Base-by-base conservation (phyloP, 2,113 vertebrate species). In the Cololabis saira region DNA sequence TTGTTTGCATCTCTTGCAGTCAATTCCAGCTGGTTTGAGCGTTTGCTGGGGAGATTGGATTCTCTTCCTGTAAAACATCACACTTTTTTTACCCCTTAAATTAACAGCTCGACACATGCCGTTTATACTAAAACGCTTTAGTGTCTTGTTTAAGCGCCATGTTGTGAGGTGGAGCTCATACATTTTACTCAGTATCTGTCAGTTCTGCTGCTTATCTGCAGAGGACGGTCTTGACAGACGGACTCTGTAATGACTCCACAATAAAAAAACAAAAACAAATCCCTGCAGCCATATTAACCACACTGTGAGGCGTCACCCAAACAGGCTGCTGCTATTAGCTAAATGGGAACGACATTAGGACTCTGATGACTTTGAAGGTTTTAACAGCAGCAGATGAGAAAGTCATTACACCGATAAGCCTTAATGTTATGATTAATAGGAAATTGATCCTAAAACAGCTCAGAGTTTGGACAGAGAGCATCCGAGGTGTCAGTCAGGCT, bases 1-100 rank as follows among this genome's bases (percentile, higher is more conserved):
- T 44, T 55, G 62, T 56, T 79, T 81, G 48, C 45, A 49, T 73
- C 51, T 58, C 47, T 43, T 63, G 65, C 21, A 16, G 0, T 71
- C n/a, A 45, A 70, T 63, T 71, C 21, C 47, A 30, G 41, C 58
- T 30, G 49, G 19, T 51, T 37, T 51, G 24, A 47, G 8, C 27
- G 27, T 64, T 67, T 61, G 16, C 17, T 15, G 2, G 16, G n/a
- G 10, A 54, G 49, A 44, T 49, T 18, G 2, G 12, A 56, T 63
- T 67, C 48, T 2, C 55, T 21, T 8, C 15, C 30, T 61, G n/a
- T n/a, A n/a, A 49, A 69, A 70, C 27, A 24, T 47, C 19, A 17
- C 45, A 11, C n/a, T 42, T 45, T 37, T 12, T 11, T 3, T 18
- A 27, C 3, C 1, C 37, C 61, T 58, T 60, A 13, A n/a, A n/a